phyloP scores from a whole-genome alignment of 2,113 vertebrate genomes.

The Centropus bengalensis region DNA sequence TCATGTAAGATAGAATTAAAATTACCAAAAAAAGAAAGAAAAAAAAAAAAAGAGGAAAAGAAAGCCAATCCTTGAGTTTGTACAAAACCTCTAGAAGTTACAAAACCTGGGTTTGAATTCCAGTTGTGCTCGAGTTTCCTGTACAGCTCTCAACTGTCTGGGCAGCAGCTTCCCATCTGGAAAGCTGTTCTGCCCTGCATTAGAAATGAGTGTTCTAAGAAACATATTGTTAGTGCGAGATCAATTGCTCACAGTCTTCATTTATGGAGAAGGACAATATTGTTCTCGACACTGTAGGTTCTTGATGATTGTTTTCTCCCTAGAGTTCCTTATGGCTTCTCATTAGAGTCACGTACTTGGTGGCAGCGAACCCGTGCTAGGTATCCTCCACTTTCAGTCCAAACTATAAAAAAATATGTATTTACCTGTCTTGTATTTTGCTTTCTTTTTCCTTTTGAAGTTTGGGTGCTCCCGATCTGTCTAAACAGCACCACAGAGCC shows the following conservation, averaged over 20 bases:
- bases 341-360: not conserved
- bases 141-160: not conserved
- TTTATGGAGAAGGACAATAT: accelerated
- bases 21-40: not conserved
- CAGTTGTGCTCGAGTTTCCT: not conserved
- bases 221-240: not conserved
- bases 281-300: not conserved
- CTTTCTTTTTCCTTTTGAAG: not conserved
- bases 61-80: not conserved
- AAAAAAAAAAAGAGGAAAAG: not conserved
- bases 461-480: not conserved
- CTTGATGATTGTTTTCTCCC: not conserved
- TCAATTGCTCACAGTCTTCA: not conserved
- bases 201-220: not conserved
- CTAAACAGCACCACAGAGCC: constrained; percentile 15
- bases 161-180: not conserved
- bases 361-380: not conserved
- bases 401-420: not conserved
- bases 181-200: not conserved
- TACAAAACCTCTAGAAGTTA: not conserved
- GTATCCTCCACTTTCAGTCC: not conserved
- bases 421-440: not conserved
- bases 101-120: not conserved
- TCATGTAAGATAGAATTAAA: not conserved
- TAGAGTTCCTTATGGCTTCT: not conserved